A percentile compares a stretch with the other conserved stretches of the same genome.
Evolutionary conservation across 2,888 invertebrate genomes (phyloP).

Genomic region (Sesia bembeciformis): DNA sequence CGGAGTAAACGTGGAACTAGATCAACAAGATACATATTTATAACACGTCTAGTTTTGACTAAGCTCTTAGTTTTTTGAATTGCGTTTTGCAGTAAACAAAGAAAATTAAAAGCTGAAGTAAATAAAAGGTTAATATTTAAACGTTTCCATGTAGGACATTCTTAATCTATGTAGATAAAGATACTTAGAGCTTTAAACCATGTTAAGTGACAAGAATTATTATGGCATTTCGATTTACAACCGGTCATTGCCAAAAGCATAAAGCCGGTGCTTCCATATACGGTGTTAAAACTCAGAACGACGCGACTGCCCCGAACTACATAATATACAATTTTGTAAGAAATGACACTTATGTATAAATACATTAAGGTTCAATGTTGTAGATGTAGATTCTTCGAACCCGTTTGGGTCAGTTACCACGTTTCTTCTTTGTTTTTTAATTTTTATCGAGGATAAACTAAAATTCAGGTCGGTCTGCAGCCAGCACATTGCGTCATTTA

Average conservation of each 20-base stretch:
- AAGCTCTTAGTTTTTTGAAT: too few relatives aligned
- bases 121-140: too few relatives aligned
- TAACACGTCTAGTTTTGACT: too few relatives aligned
- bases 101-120: too few relatives aligned
- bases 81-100: too few relatives aligned
- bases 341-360: slow-evolving; percentile 37
- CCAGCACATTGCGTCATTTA: neutral
- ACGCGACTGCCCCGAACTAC: slow-evolving; percentile 31
- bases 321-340: slow-evolving; percentile 30
- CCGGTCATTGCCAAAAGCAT: slow-evolving; percentile 68
- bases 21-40: too few relatives aligned
- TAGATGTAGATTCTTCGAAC: slow-evolving; percentile 28
- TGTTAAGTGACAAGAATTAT: slow-evolving; percentile 7
- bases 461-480: neutral
- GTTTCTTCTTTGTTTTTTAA: slow-evolving; percentile 38
- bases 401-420: slow-evolving; percentile 43
- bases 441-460: slow-evolving; percentile 13
- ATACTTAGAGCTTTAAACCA: neutral
- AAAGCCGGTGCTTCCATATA: slow-evolving; percentile 62
- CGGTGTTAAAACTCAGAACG: slow-evolving; percentile 52
- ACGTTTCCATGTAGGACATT: too few relatives aligned
- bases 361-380: slow-evolving; percentile 47
- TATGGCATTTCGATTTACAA: slow-evolving; percentile 39
- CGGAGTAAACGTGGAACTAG: too few relatives aligned
- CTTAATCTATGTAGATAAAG: too few relatives aligned